Evolutionary conservation across 2,113 vertebrate species (phyloP).

Genomic region (Mohoua ochrocephala): DNA sequence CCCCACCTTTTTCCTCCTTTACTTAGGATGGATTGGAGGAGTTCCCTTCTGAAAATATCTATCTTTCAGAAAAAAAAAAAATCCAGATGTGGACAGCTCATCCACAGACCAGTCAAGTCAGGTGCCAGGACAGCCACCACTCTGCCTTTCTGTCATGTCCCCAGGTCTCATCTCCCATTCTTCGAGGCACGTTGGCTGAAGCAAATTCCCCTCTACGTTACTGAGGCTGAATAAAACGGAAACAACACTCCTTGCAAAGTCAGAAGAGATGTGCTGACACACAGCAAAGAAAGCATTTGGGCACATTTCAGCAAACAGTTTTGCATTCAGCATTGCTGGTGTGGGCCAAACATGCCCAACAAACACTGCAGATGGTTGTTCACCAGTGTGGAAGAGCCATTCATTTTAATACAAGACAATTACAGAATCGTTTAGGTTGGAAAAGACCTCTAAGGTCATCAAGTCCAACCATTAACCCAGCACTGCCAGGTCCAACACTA

Average conservation of each 20-base stretch:
- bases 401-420: background rate
- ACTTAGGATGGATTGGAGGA: background rate
- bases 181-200: fast-evolving
- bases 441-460: background rate
- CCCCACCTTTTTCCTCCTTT: background rate
- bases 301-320: background rate
- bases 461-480: background rate
- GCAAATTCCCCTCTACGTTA: background rate
- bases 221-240: background rate
- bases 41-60: background rate
- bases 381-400: background rate
- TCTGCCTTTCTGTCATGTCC: background rate
- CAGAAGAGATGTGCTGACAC: background rate
- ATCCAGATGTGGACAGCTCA: background rate
- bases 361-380: background rate
- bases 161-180: background rate
- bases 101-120: background rate
- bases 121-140: background rate
- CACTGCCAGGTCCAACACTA: background rate
- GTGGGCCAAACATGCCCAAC: background rate
- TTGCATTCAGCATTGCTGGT: background rate
- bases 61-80: background rate
- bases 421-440: background rate
- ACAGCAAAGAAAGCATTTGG: background rate
- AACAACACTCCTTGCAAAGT: background rate